phyloP scores from a whole-genome alignment of 2,797 vertebrate genomes.

The Pantherophis alleghaniensis region DNA sequence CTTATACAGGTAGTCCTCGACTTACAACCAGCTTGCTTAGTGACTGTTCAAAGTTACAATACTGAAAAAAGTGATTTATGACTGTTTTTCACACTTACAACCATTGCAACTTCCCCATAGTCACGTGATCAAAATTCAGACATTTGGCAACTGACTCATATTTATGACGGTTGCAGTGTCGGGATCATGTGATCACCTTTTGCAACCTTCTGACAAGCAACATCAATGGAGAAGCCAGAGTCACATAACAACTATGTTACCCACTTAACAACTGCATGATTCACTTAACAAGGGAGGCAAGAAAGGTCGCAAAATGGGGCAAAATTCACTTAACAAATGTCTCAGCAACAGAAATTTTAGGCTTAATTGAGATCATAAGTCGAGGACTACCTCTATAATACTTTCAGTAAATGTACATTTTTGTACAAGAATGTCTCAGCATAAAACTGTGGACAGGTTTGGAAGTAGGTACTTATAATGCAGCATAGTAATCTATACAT shows the following conservation, averaged over 20 bases:
- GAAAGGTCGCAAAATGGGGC: neutral
- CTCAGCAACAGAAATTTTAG: neutral
- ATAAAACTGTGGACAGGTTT: neutral
- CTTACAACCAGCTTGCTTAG: neutral
- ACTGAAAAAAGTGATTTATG: neutral
- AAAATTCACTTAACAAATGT: neutral
- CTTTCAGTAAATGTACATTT: slow-evolving; percentile 1
- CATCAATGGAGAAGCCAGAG: neutral
- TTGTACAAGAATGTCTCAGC: neutral
- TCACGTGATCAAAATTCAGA: neutral
- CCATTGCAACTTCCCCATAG: neutral
- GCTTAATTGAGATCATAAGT: neutral
- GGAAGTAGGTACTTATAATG: neutral
- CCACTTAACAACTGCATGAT: neutral
- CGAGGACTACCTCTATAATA: neutral
- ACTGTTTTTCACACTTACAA: neutral
- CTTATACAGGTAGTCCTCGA: neutral
- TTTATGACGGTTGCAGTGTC: neutral
- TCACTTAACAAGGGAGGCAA: neutral
- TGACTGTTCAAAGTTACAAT: neutral
- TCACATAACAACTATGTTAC: neutral
- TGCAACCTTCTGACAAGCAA: neutral
- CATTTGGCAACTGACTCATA: neutral
- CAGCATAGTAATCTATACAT: neutral
- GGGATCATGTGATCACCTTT: neutral